Percentiles rank a stretch among this genome's conserved stretches.
phyloP scores from a whole-genome alignment of 37 sponge, comb jelly and placozoan genomes.

The Tethya wilhelma region DNA sequence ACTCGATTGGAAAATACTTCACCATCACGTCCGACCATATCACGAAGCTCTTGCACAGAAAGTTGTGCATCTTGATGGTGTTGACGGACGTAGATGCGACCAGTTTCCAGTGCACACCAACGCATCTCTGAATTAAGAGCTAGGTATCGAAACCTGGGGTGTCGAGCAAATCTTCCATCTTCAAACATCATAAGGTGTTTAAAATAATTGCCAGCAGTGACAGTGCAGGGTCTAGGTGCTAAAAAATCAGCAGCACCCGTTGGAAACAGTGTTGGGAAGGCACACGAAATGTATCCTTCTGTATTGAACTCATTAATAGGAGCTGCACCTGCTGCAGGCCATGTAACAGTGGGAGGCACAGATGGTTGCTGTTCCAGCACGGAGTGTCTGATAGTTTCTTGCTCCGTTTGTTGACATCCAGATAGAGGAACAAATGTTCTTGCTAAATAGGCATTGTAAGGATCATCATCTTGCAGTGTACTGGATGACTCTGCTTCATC shows the following conservation, averaged over 20 bases:
- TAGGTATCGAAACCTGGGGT: conserved; percentile 52
- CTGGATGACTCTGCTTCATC: no score
- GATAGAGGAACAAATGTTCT: not conserved
- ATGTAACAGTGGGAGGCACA: not conserved
- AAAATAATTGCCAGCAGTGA: conserved; percentile 41
- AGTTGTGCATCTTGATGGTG: not conserved
- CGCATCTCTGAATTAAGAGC: conserved; percentile 37
- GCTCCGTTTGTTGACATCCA: not conserved
- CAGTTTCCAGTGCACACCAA: conserved; percentile 5
- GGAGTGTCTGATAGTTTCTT: not conserved
- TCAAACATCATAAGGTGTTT: conserved; percentile 48
- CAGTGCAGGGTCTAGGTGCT: conserved; percentile 8
- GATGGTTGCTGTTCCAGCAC: conserved; percentile 1
- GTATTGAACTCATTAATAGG: conserved; percentile 4
- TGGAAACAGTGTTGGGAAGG: not conserved
- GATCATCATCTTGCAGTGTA: no score
- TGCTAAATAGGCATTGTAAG: no score
- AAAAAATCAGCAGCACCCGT: conserved; percentile 38
- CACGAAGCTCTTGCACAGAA: not conserved
- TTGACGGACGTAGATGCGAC: not conserved
- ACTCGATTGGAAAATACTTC: conserved; percentile 42
- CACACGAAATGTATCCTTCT: not conserved
- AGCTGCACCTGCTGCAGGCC: not conserved
- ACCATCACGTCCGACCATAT: conserved; percentile 57
- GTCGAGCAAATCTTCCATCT: conserved; percentile 49